Base-by-base conservation (phyloP, 2,113 vertebrate genomes). In the Pterocles burchelli region DNA sequence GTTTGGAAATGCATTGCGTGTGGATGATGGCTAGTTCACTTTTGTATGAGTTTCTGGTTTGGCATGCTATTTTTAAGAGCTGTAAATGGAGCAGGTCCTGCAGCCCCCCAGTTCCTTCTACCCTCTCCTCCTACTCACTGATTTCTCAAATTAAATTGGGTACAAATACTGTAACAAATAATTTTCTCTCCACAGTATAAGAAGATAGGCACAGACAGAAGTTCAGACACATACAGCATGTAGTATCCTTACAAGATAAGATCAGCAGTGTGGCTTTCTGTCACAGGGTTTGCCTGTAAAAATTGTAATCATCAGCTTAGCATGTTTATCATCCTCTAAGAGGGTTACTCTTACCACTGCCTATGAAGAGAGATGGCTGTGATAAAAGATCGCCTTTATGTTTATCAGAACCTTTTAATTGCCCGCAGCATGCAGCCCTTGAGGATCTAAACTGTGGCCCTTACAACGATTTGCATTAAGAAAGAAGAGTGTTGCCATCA, bases 131-230 rank as follows among this genome's bases (percentile, higher is more conserved):
- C 78, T 80, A 94, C 89, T 95, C 86, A 41, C 75, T 74, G 79
- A 86, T 83, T 95, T 95, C 90, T 93, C 90, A 93, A 73, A 96
- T 96, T 95, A 85, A 96, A 94, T 85, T 89, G n/a, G 85, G 33
- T 85, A 95, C 83, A 89, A 95, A 88, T 80, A 71, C 80, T 78
- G 73, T 38, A 96, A 83, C 85, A 96, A 95, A 96, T 86, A 90
- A 95, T 93, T 94, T 90, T 93, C 63, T 90, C 75, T 68, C 77
- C 61, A 49, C 29, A 13, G 45, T 57, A 49, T 61, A 78, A 92
- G 88, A 83, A 93, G 57, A 82, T 36, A 61, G 89, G n/a, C 71
- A 86, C 0, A 84, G 48, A 45, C 62, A 89, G 87, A 83, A 80
- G 73, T 77, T 96, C 80, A 88, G 66, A 66, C 48, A 74, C 62